phyloP scores from a whole-genome alignment of 2,797 vertebrate species.

The Tragopan temminckii region DNA sequence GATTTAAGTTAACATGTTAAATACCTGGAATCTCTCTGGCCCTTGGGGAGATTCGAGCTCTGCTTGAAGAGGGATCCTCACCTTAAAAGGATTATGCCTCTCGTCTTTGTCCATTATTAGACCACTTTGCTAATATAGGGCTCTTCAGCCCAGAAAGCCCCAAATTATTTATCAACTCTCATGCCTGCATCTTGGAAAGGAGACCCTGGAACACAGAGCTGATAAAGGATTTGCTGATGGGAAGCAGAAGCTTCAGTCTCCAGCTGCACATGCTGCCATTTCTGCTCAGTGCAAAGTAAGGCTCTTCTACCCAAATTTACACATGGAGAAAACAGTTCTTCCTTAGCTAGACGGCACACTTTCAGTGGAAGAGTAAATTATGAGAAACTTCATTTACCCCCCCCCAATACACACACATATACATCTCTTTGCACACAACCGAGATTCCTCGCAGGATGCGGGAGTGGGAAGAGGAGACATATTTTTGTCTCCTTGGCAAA shows the following conservation, averaged over 20 bases:
- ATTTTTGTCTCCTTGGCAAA: constrained; percentile 66
- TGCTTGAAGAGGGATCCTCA: neutral
- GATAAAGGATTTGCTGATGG: neutral
- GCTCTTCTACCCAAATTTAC: neutral
- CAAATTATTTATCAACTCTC: neutral
- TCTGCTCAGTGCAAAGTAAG: neutral
- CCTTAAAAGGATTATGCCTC: neutral
- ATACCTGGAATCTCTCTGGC: neutral
- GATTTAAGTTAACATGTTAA: neutral
- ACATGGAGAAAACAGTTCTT: neutral
- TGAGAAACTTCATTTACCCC: neutral
- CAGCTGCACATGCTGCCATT: neutral
- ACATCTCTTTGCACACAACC: neutral
- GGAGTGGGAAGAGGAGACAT: constrained; percentile 18
- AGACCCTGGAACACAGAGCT: neutral
- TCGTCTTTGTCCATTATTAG: neutral
- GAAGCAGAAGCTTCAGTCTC: neutral
- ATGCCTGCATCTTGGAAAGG: neutral
- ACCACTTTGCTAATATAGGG: neutral
- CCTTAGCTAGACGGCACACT: constrained; percentile 20
- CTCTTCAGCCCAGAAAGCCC: neutral
- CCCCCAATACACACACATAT: neutral
- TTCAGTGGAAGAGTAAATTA: constrained; percentile 41
- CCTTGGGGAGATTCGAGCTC: neutral
- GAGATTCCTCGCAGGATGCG: constrained; percentile 37